Evolutionary conservation across 2,797 vertebrate genomes (phyloP), one percentile per base, ranked within the genome.

Genomic region (Ctenopoma multispine): DNA sequence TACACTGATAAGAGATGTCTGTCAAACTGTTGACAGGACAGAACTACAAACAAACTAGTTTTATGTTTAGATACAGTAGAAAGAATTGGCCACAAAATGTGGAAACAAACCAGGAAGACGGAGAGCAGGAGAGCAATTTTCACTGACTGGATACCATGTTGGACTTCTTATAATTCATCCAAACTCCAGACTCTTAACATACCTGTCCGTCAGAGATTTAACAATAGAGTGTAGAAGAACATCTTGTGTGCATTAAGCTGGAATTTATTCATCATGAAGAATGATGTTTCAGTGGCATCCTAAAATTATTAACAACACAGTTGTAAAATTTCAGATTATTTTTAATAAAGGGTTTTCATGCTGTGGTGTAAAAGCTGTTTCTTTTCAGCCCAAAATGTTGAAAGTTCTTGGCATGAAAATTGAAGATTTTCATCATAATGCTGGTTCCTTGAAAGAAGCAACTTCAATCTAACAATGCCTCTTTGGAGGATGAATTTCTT

Each of bases 401-500:
- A 29, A 23, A 6, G 10, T 5, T 46, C 8, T 49, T 56, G 17
- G 56, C 14, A 23, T 61, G 34, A 63, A 51, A 29, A 12, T 9
- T 5, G 15, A 41, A 29, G 29, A 5, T 44, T 50, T 50, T 56
- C 6, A 24, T 11, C 11, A 17, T 18, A 43, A 38, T 10, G 10
- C 10, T 14, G 18, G 7, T 21, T 23, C 38, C 34, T 7, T 36
- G 7, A 43, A 62, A 27, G 3, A 38, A 54, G 36, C 11, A 41
- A 44, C 59, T 51, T 15, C 24, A 15, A 12, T 13, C 20, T 17
- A 17, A 15, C 31, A 55, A 15, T 12, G 54, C 7, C 36, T 12
- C 13, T 49, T 70, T 1, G 27, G 24, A 75, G 73, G 64, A 61
- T 73, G 65, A 36, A 79, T 64, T 83, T 90, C 75, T 34, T 18